Evolutionary conservation across 92 coral and sea anemone genomes (phyloP).

Genomic region (Umimayanthus chanpuru): DNA sequence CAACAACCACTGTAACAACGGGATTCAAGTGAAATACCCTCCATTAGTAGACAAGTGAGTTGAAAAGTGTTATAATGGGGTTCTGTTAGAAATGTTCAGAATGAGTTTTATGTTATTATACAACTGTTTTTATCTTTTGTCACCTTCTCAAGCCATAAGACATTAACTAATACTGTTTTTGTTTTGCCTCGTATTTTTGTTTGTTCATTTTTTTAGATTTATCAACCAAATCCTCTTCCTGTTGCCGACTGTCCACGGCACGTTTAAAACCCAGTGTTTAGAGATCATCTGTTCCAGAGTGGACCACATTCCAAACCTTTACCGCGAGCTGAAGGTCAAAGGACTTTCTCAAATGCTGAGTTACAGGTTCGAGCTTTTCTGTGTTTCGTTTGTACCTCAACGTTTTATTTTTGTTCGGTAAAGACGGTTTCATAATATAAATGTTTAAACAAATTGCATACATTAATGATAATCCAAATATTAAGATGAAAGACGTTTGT

Average conservation of each 20-base stretch:
- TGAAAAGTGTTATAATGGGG: neutral
- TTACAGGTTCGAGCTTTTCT: conserved; percentile 57
- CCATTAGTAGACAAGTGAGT: conserved; percentile 85
- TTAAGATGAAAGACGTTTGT: too few species aligned
- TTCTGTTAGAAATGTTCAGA: too few species aligned
- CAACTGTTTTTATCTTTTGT: neutral
- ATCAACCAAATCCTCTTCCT: conserved; percentile 83
- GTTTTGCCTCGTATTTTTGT: neutral
- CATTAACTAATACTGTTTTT: neutral
- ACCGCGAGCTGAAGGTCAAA: conserved; percentile 77
- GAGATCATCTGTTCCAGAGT: conserved; percentile 92
- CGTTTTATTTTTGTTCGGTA: neutral
- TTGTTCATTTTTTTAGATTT: conserved; percentile 61
- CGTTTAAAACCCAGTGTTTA: conserved; percentile 85
- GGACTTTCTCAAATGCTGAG: conserved; percentile 72
- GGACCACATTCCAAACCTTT: conserved; percentile 67
- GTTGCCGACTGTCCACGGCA: conserved; percentile 87
- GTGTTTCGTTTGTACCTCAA: neutral
- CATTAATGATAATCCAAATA: too few species aligned
- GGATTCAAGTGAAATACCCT: conserved; percentile 78
- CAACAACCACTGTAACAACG: conserved; percentile 20
- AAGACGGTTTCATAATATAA: too few species aligned
- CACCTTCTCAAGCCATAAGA: too few species aligned
- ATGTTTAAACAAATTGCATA: too few species aligned
- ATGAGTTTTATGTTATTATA: too few species aligned